Base-by-base conservation (phyloP, 2,797 vertebrate genomes). In the Limnodromus scolopaceus region DNA sequence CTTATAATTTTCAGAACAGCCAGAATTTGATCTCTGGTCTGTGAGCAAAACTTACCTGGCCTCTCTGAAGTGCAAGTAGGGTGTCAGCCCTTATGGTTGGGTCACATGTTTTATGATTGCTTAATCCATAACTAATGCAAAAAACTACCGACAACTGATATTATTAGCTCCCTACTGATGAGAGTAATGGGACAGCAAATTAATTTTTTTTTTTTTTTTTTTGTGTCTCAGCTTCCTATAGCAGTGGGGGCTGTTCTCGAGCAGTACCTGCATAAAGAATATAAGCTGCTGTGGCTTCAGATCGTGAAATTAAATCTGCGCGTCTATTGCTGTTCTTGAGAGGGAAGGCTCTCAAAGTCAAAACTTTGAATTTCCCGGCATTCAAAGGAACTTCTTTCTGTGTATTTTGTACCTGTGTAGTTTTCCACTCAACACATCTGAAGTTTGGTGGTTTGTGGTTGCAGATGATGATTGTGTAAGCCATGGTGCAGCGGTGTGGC, bases 341-440 rank as follows among this genome's bases (percentile, higher is more conserved):
- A 51, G 25, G 9, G 32, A 10, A 57, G 60, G 39, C 41, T 84
- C 36, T 27, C 5, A 2, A 54, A 88, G 48, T 24, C 32, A 58
- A 49, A 89, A 13, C 32, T 43, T 63, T 13, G 13, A 13, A 49
- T 87, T 93, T 81, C 45, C 54, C 32, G 11, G 17, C 32, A 5
- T 84, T 76, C 51, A 9, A 1, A 63, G 82, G 68, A 19, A 54
- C 27, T 36, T 45, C 49, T 54, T 30, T 2, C 58, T 74, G 5
- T 0, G 0, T 27, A 6, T 46, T 58, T 58, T 58, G 30, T 38
- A 14, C 11, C n/a, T 30, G 4, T 39, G 63, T 32, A 25, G 58
- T 64, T 79, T 13, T 76, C 23, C 23, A 6, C 15, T 70, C 5
- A 54, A 54, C 30, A 0, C 7, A 5, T 5, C 14, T 14, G 32